These are phyloP conservation scores for Dipodomys spectabilis DNA, from an alignment of 2,113 vertebrate species.

Conservation along the genomic window DNA sequence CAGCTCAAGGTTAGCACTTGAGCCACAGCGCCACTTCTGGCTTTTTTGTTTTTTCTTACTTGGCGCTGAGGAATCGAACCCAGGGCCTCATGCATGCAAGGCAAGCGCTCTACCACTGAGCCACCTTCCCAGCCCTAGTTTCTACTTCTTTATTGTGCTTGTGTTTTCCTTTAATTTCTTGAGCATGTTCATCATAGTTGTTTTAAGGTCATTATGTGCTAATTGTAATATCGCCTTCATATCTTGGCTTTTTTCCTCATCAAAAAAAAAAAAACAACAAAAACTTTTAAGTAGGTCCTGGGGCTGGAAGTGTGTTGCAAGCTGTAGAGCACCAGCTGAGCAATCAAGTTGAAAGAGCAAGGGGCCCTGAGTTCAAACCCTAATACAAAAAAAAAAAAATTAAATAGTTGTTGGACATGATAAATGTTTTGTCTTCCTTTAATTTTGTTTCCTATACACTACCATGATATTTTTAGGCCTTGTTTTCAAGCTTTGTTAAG, in stretches of 20 bases:
- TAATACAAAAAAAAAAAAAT: too few relatives aligned
- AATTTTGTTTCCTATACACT: background rate
- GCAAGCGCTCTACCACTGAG: too few relatives aligned
- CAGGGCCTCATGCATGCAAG: too few relatives aligned
- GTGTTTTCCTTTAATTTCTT: conserved; percentile 11
- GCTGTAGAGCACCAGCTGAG: too few relatives aligned
- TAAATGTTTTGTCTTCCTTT: background rate
- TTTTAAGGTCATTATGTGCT: background rate
- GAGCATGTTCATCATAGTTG: background rate
- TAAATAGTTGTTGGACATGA: background rate
- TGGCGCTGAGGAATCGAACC: too few relatives aligned
- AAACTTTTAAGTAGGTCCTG: too few relatives aligned
- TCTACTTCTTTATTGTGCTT: background rate
- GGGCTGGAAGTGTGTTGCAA: too few relatives aligned
- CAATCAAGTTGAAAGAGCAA: too few relatives aligned
- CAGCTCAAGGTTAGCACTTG: too few relatives aligned
- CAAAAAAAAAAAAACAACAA: background rate
- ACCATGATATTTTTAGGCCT: background rate
- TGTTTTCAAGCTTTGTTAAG: background rate
- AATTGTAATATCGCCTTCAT: background rate
- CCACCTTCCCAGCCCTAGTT: background rate
- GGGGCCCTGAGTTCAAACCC: too few relatives aligned
- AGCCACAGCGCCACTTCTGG: too few relatives aligned
- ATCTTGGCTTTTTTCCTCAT: background rate
- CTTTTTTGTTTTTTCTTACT: too few relatives aligned